phyloP scores from a whole-genome alignment of 2,113 vertebrate species.

The Zapus hudsonius region DNA sequence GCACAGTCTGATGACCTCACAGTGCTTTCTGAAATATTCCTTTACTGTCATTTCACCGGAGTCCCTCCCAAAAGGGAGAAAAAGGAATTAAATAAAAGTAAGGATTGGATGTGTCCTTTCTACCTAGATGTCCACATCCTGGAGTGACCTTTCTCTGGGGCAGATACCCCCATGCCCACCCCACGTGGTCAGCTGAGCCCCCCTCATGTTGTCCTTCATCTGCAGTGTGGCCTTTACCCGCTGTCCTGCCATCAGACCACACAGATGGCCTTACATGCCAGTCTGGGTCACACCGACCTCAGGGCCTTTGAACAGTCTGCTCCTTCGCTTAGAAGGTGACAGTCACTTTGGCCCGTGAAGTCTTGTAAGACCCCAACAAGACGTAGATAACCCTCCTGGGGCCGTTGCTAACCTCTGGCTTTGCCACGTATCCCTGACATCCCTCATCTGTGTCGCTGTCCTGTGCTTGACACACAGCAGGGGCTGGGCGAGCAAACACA shows the following conservation, averaged over 20 bases:
- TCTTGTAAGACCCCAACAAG: too few species aligned
- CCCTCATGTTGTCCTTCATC: too few species aligned
- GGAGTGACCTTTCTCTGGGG: not conserved
- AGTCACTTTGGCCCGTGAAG: not conserved
- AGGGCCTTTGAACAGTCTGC: not conserved
- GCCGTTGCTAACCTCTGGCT: accelerated
- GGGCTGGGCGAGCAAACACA: not conserved
- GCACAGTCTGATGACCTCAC: too few species aligned
- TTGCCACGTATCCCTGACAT: accelerated
- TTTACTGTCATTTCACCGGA: not conserved
- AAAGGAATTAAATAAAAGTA: not conserved
- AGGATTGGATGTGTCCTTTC: not conserved
- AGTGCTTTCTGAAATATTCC: not conserved
- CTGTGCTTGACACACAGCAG: not conserved
- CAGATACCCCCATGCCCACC: not conserved
- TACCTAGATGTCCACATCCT: too few species aligned
- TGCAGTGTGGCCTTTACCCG: accelerated
- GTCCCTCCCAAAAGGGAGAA: not conserved
- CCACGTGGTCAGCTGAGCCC: too few species aligned
- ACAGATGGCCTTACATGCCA: not conserved
- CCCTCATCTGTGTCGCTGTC: not conserved
- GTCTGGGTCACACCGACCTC: accelerated
- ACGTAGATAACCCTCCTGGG: accelerated
- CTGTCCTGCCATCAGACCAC: not conserved
- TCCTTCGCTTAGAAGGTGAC: not conserved